Evolutionary conservation across 2,797 vertebrate species (phyloP), one percentile per base, ranked within the genome.

Genomic region (Poliocrania exsul): DNA sequence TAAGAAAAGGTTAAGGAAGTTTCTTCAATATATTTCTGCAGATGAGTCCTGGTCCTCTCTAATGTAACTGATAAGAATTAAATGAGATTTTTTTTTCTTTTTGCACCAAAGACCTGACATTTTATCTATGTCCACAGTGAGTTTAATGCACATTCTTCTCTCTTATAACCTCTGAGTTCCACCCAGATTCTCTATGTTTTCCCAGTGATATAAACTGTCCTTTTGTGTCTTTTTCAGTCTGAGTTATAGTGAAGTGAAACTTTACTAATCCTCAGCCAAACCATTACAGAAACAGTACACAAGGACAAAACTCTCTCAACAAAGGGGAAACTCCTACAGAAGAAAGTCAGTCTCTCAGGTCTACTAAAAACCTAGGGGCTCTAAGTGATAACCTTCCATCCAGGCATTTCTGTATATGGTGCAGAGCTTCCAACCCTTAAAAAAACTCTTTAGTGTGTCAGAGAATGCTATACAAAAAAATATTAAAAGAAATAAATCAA

Each of bases 1-100:
- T 84, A 78, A 60, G 66, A 74, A 92, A 94, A 92, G 35, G 81
- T 91, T 95, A 96, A 84, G 78, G 33, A 91, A 84, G 29, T 67
- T 81, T 78, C 35, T 86, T 84, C 65, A 84, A 51, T 67, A 54
- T 66, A 51, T 86, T 86, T 81, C 40, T 71, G 24, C 15, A 62
- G 65, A 67, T 44, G 61, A 86, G 17, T 86, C 31, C 46, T 56
- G 40, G 38, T 20, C 6, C 54, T 64, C 40, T 86, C 21, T 28
- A 78, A 47, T 35, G 31, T 73, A 88, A 86, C 42, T 3, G 6
- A 64, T 54, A 47, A 62, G 40, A 90, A 70, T n/a, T 49, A 92
- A 86, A 77, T 57, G 18, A 88, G 10, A 16, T 23, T 46, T 91
- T 50, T 92, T 89, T 29, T 51, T 51, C 13, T 64, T 85, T 77